Conservation (phyloP, 2,888 invertebrate species). For the Augiades crinisus region DNA sequence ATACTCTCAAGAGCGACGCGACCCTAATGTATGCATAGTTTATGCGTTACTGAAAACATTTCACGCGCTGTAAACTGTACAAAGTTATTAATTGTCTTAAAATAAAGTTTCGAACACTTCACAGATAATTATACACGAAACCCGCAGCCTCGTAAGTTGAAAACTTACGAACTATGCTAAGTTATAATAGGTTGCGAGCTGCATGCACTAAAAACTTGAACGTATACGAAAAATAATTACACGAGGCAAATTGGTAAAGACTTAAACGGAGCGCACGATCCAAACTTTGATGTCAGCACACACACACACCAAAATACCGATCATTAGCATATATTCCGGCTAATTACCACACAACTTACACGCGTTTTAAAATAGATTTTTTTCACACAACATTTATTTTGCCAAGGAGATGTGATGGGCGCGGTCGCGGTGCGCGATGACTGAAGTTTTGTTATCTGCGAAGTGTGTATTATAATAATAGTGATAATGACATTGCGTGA, state of each 20-base stretch:
- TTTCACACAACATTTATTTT: constrained; percentile 28
- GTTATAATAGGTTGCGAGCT: constrained; percentile 32
- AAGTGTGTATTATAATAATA: constrained; percentile 57
- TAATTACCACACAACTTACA: constrained; percentile 44
- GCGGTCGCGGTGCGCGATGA: constrained; percentile 43
- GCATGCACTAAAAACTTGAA: constrained; percentile 32
- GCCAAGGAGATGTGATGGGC: constrained; percentile 27
- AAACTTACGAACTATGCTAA: constrained; percentile 31
- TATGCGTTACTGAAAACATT: constrained; percentile 10
- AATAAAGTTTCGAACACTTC: constrained; percentile 23
- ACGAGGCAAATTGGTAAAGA: constrained; percentile 20
- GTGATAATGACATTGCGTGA: constrained; percentile 76
- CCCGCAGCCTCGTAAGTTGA: constrained; percentile 23
- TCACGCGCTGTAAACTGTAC: constrained; percentile 9
- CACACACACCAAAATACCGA: constrained; percentile 16
- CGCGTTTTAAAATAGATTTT: constrained; percentile 22
- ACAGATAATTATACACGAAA: constrained; percentile 28
- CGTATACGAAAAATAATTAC: constrained; percentile 34
- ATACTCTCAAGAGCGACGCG: constrained; percentile 28
- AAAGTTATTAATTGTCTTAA: constrained; percentile 24
- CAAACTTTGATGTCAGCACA: constrained; percentile 17
- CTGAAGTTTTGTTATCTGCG: constrained; percentile 58
- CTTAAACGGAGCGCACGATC: constrained; percentile 15
- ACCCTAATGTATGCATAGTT: constrained; percentile 12
- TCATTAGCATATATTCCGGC: constrained; percentile 41